Evolutionary conservation across 2,113 vertebrate genomes (phyloP), one percentile per base, ranked within the genome.

Genomic region (Parus major): DNA sequence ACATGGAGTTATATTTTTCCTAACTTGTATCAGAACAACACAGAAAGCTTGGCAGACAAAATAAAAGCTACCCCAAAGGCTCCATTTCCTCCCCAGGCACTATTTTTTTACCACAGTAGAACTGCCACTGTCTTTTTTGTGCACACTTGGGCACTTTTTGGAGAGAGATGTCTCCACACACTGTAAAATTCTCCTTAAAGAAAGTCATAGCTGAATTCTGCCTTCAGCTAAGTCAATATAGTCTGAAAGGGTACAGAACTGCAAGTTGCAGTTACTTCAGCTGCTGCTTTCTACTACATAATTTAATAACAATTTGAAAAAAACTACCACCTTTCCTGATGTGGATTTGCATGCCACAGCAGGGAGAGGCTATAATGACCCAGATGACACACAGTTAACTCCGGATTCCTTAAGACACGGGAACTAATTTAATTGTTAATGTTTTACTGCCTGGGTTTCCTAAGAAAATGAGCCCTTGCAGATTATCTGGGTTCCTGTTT

Each of bases 401-500:
- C 50, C 0, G 0, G 49, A 55, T 88, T 90, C 63, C n/a, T 91
- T 85, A 93, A 80, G n/a, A 49, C 56, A 53, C 7, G 47, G 53
- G 59, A 90, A 84, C 60, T 79, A 88, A 83, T 93, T 86, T 86
- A 76, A 88, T 80, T 88, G 69, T 91, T 91, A 77, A 72, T 53
- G 52, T 52, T 90, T 92, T 86, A 41, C 56, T 64, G 85, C 65
- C 72, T 92, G 27, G 22, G 44, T 68, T 95, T 92, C 77, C 57
- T 84, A 75, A 86, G 92, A 96, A 86, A 95, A 88, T 17, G 76
- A 78, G 49, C 69, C 22, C 59, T 92, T 61, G 44, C 64, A 88
- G 82, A 71, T 94, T 90, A 64, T 73, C 82, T 56, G 13, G 19
- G 56, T 68, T 88, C 73, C 83, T 75, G 36, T 91, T 93, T 93